A percentile compares a stretch with the other conserved stretches of the same genome.
These are phyloP conservation scores for Mesitornis unicolor DNA, from an alignment of 2,113 vertebrate species.

Conservation along the genomic window DNA sequence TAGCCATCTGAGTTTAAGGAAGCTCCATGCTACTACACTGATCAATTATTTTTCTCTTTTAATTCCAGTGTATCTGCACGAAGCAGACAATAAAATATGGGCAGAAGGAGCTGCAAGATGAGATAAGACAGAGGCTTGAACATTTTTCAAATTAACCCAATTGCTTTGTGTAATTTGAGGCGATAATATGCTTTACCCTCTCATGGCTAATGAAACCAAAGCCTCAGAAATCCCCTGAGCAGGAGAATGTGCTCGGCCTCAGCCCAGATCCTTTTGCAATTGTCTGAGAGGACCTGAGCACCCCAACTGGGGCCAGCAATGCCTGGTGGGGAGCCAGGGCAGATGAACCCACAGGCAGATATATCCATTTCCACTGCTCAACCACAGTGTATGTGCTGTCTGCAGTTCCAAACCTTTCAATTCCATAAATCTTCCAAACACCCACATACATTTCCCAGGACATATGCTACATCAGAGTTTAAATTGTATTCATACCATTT, in stretches of 20 bases:
- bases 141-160: background rate
- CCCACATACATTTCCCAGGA: background rate
- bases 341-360: background rate
- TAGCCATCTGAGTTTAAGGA: background rate
- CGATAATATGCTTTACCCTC: background rate
- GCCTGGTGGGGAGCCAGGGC: rapidly evolving
- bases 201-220: background rate
- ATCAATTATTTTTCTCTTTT: constrained; percentile 6
- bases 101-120: background rate
- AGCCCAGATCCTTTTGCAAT: background rate
- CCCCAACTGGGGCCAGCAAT: rapidly evolving
- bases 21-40: background rate
- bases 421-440: background rate
- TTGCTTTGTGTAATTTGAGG: background rate
- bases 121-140: background rate
- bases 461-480: background rate
- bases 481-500: background rate
- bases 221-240: background rate
- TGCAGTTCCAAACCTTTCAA: rapidly evolving
- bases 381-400: too few species aligned
- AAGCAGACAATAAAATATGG: background rate
- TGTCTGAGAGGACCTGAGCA: background rate
- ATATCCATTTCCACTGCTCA: rapidly evolving
- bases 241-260: rapidly evolving
- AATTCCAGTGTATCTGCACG: background rate